These are phyloP conservation scores for Plagodis pulveraria DNA, from an alignment of 2,888 invertebrate genomes.

Conservation along the genomic window DNA sequence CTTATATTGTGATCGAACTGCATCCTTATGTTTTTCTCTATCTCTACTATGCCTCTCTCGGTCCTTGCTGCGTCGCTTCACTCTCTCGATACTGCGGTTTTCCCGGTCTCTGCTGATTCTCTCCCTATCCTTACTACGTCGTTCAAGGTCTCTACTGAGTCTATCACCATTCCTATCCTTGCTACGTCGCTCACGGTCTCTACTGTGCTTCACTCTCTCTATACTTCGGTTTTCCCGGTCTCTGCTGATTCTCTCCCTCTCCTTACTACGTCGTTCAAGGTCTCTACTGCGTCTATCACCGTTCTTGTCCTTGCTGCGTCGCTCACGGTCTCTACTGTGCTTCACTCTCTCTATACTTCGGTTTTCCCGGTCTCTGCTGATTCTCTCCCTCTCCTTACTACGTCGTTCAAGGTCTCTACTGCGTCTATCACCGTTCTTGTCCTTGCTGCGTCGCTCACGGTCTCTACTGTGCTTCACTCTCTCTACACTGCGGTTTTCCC, in stretches of 20 bases:
- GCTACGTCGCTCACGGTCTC: too few relatives aligned
- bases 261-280: constrained; percentile 1
- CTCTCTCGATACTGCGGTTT: too few relatives aligned
- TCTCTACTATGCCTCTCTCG: constrained; percentile 15
- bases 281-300: constrained; percentile 18
- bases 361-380: constrained; percentile 29
- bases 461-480: background rate
- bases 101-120: constrained; percentile 24
- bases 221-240: constrained; percentile 31
- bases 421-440: too few relatives aligned
- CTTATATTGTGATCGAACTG: constrained; percentile 25
- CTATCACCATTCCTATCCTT: too few relatives aligned
- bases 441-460: too few relatives aligned
- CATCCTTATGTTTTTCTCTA: constrained; percentile 21
- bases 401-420: constrained; percentile 10
- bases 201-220: too few relatives aligned
- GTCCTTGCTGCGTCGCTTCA: too few relatives aligned
- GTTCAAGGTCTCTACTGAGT: constrained; percentile 12
- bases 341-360: too few relatives aligned
- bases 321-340: constrained; percentile 27
- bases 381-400: constrained; percentile 5
- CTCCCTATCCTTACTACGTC: constrained; percentile 1
- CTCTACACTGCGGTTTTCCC: too few relatives aligned
- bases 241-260: constrained; percentile 11
- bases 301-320: too few relatives aligned